Evolutionary conservation across 2,888 invertebrate species (phyloP), one percentile per base, ranked within the genome.

Genomic region (Agrotis ipsilon): DNA sequence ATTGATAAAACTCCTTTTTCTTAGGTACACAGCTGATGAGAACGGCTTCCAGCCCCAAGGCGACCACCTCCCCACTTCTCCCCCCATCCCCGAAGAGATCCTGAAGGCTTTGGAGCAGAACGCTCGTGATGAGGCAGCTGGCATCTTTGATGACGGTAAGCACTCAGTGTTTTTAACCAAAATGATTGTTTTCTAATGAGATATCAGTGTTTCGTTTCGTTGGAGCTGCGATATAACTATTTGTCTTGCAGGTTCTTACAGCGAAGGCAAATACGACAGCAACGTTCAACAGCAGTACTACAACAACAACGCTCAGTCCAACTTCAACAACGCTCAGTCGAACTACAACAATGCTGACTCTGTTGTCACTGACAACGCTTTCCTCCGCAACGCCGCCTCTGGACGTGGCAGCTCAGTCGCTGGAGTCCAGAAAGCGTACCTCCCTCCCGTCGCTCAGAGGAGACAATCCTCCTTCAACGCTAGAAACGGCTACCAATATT

Each of bases 61-160:
- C 14, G 94, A 94, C 45, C 95, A 96, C 73, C 85, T 96, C 6
- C 96, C 96, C 11, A 95, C 96, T 5, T 93, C 92, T 61, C 96
- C 94, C 11, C 96, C 95, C 0, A 84, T 96, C 4, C 96, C 96
- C 0, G 93, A 92, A 81, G 96, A 95, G 80, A 94, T 95, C 72
- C 83, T 94, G 77, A 91, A 89, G 78, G 94, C 95, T 68, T 75
- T 96, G 73, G 95, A 95, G 59, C 94, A 96, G 85, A 96, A 96
- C 71, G 95, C 94, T 0, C 91, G 93, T 6, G 96, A 96, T 67
- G 96, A 96, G 69, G 96, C 96, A 13, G 93, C 94, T 72, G 96
- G 96, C 2, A 94, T 96, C 66, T 95, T 87, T 61, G 96, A 96
- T 72, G 96, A 96, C 85, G 96, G 96, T 96, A 80, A 80, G 77